Evolutionary conservation across 2,797 vertebrate species (phyloP).

Genomic region (Cirrhinus molitorella): DNA sequence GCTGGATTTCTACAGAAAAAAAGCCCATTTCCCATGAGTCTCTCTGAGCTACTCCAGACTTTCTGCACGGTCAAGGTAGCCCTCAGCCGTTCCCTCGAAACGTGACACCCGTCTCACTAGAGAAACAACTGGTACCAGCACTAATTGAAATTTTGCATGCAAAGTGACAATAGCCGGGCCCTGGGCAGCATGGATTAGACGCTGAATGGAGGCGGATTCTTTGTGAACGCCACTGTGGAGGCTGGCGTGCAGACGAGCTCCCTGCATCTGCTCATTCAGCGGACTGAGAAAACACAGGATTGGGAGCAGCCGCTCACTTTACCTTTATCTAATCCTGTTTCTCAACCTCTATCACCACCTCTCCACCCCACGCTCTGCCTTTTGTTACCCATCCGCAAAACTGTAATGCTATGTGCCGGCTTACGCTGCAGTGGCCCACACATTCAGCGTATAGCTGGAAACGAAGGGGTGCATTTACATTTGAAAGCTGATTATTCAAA

Average conservation of each 20-base stretch:
- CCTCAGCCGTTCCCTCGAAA: conserved; percentile 72
- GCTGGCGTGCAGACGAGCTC: conserved; percentile 78
- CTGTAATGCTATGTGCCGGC: conserved; percentile 66
- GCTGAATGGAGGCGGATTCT: conserved; percentile 84
- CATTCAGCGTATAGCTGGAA: conserved; percentile 66
- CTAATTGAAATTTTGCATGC: conserved; percentile 89
- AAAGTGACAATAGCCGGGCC: conserved; percentile 82
- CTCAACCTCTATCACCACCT: conserved; percentile 52
- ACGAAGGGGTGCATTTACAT: conserved; percentile 72
- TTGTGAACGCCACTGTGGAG: conserved; percentile 84
- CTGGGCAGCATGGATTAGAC: conserved; percentile 82
- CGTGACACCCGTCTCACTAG: conserved; percentile 71
- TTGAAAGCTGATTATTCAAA: conserved; percentile 77
- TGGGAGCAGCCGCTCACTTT: conserved; percentile 74
- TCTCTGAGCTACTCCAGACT: conserved; percentile 63
- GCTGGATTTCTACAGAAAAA: conserved; percentile 43
- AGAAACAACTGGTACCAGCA: conserved; percentile 86
- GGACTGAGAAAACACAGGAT: conserved; percentile 77
- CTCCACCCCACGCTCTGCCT: conserved; percentile 56
- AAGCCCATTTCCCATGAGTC: conserved; percentile 32
- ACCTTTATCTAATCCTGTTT: conserved; percentile 80
- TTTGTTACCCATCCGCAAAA: conserved; percentile 72
- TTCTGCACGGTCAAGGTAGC: conserved; percentile 77
- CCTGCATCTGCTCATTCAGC: conserved; percentile 80
- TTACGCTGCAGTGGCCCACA: conserved; percentile 61